Base-by-base conservation (phyloP, 2,888 invertebrate genomes). In the Polymixis flavicincta region DNA sequence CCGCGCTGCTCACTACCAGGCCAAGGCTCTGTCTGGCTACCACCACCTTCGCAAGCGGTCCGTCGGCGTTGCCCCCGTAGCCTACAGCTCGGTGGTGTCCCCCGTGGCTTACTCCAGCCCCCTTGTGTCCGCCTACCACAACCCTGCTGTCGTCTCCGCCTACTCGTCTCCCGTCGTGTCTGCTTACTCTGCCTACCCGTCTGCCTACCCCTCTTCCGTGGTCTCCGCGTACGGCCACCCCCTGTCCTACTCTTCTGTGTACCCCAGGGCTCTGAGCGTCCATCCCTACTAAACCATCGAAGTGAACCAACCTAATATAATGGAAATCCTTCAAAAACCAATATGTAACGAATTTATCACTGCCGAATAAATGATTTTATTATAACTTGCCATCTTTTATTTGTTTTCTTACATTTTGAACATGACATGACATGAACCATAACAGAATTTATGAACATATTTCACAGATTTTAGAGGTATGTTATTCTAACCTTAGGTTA, bases 31-130 rank as follows among this genome's bases (percentile, higher is more conserved):
- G 77, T 92, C 95, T 66, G 94, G 93, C 37, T 84, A 89, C 32
- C 96, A 96, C 87, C 94, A 95, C 74, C 92, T 96, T 70, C 90
- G 90, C 88, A 96, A 96, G 89, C 94, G 93, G 74, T 95, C 94
- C 68, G 90, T 92, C 19, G 90, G 89, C 52, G 90, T 93, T 8
- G 85, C 92, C 8, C 85, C 87, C 45, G 54, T 85, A 45, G 90
- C 95, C 59, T 94, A 94, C 87, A 92, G 93, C 83, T 89, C 93
- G 2, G 93, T 96, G 7, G 91, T 94, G 28, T 80, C 92, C 68
- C 87, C 76, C 37, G 42, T 86, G 79, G 50, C 87, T 70, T 85
- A 85, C 87, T 89, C 92, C 72, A 86, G 90, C 85, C 90, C 74
- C 70, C 83, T 74, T 80, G 90, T 54, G 73, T 87, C 89, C 22